Evolutionary conservation across 2,888 invertebrate genomes (phyloP).

Genomic region (Sinohyriopsis cumingii): DNA sequence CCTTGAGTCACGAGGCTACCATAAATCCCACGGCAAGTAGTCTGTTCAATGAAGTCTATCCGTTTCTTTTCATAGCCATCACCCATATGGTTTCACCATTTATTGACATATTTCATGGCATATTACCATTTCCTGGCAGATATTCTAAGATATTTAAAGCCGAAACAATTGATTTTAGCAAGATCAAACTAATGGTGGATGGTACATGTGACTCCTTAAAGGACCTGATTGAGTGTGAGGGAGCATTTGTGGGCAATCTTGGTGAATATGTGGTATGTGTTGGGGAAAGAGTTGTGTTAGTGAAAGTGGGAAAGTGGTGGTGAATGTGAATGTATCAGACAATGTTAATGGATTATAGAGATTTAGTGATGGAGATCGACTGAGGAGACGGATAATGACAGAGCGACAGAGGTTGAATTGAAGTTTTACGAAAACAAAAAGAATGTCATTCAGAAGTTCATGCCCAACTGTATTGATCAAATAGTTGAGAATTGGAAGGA

Average conservation of each 20-base stretch:
- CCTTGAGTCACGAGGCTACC: slow-evolving; percentile 22
- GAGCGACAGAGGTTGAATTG: neutral
- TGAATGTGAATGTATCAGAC: slow-evolving; percentile 4
- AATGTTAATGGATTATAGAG: slow-evolving; percentile 17
- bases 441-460: slow-evolving; percentile 3
- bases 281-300: slow-evolving; percentile 4
- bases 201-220: slow-evolving; percentile 19
- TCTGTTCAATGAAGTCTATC: slow-evolving; percentile 20
- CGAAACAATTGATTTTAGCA: slow-evolving; percentile 21
- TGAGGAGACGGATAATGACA: neutral
- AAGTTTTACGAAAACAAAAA: slow-evolving; percentile 11
- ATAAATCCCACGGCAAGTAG: slow-evolving; percentile 24
- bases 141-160: slow-evolving; percentile 18
- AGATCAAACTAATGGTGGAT: slow-evolving; percentile 15
- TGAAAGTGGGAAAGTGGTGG: slow-evolving; percentile 11
- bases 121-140: slow-evolving; percentile 20
- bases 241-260: slow-evolving; percentile 14
- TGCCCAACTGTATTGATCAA: slow-evolving; percentile 5
- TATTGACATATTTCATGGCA: too few relatives aligned
- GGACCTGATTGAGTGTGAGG: slow-evolving; percentile 8
- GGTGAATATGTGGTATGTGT: slow-evolving; percentile 7
- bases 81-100: too few relatives aligned
- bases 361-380: neutral
- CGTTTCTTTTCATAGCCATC: slow-evolving; percentile 27
- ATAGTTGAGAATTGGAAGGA: slow-evolving; percentile 15